Conservation (phyloP, 2,113 vertebrate genomes). For the Anseranas semipalmata region DNA sequence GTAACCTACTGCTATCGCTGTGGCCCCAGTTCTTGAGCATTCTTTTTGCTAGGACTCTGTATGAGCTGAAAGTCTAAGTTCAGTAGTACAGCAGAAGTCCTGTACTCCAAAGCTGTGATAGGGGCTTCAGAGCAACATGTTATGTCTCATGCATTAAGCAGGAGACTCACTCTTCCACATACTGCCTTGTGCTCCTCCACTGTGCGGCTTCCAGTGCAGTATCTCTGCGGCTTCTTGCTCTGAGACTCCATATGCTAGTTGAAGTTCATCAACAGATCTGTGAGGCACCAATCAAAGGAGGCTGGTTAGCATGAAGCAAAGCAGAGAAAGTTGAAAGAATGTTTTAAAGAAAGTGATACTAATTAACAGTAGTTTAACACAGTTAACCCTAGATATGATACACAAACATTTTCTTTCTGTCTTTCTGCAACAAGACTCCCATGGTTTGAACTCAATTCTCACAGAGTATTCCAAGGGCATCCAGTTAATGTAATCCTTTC, state of each 20-base stretch:
- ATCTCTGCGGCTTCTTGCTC: background rate
- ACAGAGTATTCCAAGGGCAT: background rate
- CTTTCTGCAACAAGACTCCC: background rate
- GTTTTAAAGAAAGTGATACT: background rate
- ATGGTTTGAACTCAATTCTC: background rate
- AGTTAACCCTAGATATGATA: background rate
- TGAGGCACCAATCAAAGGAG: background rate
- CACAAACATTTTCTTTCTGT: background rate
- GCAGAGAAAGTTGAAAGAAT: background rate
- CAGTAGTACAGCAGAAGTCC: background rate
- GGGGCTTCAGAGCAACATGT: background rate
- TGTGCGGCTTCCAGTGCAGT: background rate
- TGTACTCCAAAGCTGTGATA: background rate
- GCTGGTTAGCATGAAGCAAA: background rate
- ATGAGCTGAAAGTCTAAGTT: background rate
- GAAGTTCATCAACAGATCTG: background rate
- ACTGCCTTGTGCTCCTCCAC: background rate
- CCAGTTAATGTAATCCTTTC: no score
- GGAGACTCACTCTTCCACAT: background rate
- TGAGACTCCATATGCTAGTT: rapidly evolving
- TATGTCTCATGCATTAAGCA: background rate
- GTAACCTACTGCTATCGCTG: background rate
- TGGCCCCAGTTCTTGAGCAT: background rate
- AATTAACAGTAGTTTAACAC: background rate
- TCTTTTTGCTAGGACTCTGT: background rate